These are phyloP conservation scores for Eulemur coronatus DNA, from an alignment of 2,797 vertebrate genomes.

Conservation along the genomic window DNA sequence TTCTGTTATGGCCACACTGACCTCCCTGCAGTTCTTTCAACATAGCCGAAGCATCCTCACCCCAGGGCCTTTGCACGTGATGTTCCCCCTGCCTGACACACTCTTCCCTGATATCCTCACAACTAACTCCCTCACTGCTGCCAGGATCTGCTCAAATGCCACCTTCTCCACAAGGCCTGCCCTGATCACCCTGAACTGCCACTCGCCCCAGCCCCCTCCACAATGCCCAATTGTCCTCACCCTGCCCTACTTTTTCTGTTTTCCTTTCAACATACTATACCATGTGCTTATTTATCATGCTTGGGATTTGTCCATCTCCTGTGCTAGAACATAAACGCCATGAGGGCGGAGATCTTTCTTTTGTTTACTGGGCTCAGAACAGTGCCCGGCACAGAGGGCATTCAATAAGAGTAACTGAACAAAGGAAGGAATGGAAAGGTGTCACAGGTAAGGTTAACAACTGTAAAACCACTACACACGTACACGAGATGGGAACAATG, in stretches of 20 bases:
- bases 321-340: neutral
- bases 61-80: neutral
- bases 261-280: neutral
- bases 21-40: neutral
- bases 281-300: too few species aligned
- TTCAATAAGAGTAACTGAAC: neutral
- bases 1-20: neutral
- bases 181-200: neutral
- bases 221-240: neutral
- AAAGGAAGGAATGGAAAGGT: neutral
- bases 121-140: neutral
- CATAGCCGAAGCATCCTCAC: neutral
- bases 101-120: neutral
- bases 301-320: neutral
- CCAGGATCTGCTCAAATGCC: neutral
- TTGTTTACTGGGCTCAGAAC: neutral
- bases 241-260: neutral
- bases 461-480: neutral
- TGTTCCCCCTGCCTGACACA: neutral
- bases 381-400: neutral
- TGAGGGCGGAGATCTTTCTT: neutral
- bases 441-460: neutral
- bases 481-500: neutral
- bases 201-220: neutral
- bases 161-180: neutral